phyloP scores from a whole-genome alignment of 2,888 invertebrate genomes.

The Ashinkailepas kermadecensis region DNA sequence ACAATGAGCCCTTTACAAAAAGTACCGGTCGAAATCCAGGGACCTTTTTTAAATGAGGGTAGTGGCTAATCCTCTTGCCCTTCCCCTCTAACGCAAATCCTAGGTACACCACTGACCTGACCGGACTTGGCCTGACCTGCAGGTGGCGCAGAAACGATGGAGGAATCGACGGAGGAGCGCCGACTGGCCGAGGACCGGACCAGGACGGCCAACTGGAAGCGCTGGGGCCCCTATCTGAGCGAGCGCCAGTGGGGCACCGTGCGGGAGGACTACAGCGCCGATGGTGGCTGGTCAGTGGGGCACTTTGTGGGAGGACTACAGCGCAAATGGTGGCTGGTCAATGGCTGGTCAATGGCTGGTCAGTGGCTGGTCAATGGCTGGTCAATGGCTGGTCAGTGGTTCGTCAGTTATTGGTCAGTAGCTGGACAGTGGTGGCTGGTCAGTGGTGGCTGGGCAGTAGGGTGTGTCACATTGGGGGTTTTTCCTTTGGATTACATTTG shows the following conservation, averaged over 20 bases:
- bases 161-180: slow-evolving; percentile 29
- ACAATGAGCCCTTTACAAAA: too few relatives aligned
- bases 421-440: too few relatives aligned
- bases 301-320: slow-evolving; percentile 43
- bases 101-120: too few relatives aligned
- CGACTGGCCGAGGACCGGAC: slow-evolving; percentile 38
- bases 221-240: slow-evolving; percentile 43
- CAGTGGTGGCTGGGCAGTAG: too few relatives aligned
- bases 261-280: slow-evolving; percentile 41
- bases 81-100: too few relatives aligned
- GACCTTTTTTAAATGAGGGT: too few relatives aligned
- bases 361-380: not conserved
- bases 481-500: too few relatives aligned
- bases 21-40: too few relatives aligned
- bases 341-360: slow-evolving; percentile 35
- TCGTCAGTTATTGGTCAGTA: too few relatives aligned
- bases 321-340: slow-evolving; percentile 33
- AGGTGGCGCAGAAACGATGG: not conserved
- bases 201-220: slow-evolving; percentile 39
- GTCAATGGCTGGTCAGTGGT: not conserved
- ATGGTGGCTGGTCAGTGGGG: slow-evolving; percentile 38
- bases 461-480: too few relatives aligned
- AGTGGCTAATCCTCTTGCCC: too few relatives aligned
- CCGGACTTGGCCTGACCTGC: too few relatives aligned
- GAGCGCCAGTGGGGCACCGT: slow-evolving; percentile 45